Base-by-base conservation (phyloP, 2,888 invertebrate genomes). In the Acholoe squamosa region DNA sequence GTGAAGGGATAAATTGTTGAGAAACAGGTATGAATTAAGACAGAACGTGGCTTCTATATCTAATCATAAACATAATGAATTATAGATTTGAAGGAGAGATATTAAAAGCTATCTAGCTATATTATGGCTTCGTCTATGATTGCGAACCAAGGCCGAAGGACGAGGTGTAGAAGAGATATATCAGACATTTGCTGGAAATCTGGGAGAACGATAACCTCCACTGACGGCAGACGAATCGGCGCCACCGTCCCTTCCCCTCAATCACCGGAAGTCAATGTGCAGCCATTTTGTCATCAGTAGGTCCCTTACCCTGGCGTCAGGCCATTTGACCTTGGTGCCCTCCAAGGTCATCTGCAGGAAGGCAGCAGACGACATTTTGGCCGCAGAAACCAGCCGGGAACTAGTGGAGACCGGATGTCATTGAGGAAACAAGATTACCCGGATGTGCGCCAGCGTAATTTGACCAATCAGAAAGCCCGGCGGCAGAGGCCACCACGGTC, bases 361-460 rank as follows among this genome's bases (percentile, higher is more conserved):
- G 16, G 76, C 28, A 43, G 43, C 43, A 31, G 76, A 76, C 28
- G 76, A 25, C 76, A n/a, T 31, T 31, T 31, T 31, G 61, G n/a
- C 61, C 61, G 76, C 28, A 25, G 76, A 76, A 14, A 76, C 14
- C 76, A 31, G 76, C 76, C 76, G 76, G 76, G 28, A 31, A 76
- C 76, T 31, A 76, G 76, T 31, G 10, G 16, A 14, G 34, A n/a
- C 22, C 80, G 34, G 80, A 80, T 43, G 80, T 80, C 80, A 80
- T 43, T 80, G 80, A 43, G 16, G n/a, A 80, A 80, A 80, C 80
- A 80, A 80, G 80, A 80, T 80, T 80, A 80, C 80, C 80, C 80
- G 22, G 43, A 80, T 80, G 80, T 80, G 12, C 28, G 28, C 76
- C 28, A 31, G 33, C 22, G 80, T 80, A 80, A 80, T 76, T 76